These are phyloP conservation scores for Xiphophorus couchianus DNA, from an alignment of 2,113 vertebrate genomes.

Conservation along the genomic window DNA sequence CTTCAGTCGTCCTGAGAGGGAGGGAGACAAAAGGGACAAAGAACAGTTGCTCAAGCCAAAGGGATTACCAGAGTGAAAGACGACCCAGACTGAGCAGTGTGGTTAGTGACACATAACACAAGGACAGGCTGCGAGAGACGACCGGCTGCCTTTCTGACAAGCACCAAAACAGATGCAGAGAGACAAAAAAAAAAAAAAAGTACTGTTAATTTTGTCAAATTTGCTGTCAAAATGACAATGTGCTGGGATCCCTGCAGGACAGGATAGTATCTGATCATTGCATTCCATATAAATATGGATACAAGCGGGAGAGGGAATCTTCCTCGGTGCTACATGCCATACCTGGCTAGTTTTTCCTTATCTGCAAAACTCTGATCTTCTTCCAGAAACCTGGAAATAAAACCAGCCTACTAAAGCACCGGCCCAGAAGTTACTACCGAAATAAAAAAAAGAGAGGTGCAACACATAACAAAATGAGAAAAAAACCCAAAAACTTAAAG, in stretches of 20 bases:
- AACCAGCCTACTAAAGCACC: constrained; percentile 86
- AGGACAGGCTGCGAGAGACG: constrained; percentile 25
- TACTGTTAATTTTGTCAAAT: constrained; percentile 14
- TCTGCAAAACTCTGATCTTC: constrained; percentile 90
- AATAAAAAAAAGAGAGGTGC: constrained; percentile 15
- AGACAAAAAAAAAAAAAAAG: constrained; percentile 23
- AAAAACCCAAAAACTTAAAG: neutral
- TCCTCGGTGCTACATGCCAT: constrained; percentile 61
- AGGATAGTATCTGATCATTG: constrained; percentile 40
- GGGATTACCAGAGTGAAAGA: constrained; percentile 42
- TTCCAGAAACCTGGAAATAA: constrained; percentile 89
- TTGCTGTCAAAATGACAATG: constrained; percentile 31
- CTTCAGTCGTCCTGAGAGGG: constrained; percentile 66
- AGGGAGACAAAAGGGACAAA: constrained; percentile 52
- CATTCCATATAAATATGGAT: constrained; percentile 49
- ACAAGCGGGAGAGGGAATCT: constrained; percentile 59
- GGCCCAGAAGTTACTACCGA: constrained; percentile 68
- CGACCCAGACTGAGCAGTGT: constrained; percentile 29
- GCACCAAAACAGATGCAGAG: constrained; percentile 26
- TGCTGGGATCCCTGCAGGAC: constrained; percentile 35
- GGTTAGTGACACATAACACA: constrained; percentile 53
- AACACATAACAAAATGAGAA: neutral
- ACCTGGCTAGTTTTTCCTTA: constrained; percentile 94
- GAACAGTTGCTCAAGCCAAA: constrained; percentile 58
- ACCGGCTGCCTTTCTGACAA: constrained; percentile 42